Base-by-base conservation (phyloP, 2,888 invertebrate species). In the Dasysyrphus albostriatus region DNA sequence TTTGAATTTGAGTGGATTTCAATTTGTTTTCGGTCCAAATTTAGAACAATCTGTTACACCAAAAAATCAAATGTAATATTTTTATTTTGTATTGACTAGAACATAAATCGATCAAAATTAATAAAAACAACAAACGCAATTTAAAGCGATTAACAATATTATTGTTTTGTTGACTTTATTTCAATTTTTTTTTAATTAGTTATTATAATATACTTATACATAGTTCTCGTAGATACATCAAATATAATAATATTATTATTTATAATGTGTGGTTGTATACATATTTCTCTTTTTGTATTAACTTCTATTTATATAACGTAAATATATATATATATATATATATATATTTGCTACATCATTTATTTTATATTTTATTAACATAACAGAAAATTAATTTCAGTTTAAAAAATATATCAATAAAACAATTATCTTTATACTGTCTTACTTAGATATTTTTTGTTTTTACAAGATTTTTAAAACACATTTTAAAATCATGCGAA, bases 71-170 rank as follows among this genome's bases (percentile, higher is more conserved):
- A n/a, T n/a, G n/a, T n/a, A n/a, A n/a, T n/a, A n/a, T n/a, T n/a
- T n/a, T n/a, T n/a, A n/a, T n/a, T n/a, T n/a, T n/a, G n/a, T n/a
- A n/a, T n/a, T n/a, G n/a, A 42, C 42, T 14, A 12, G 3, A 39
- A 39, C 5, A 5, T n/a, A 0, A 42, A 16, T 47, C n/a, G n/a
- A 47, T 16, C 10, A 1, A 12, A 24, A 10, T 49, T 10, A 10
- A 49, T 24, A 24, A 56, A 58, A 39, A 24, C 29, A 69, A 61
- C 3, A 44, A n/a, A 12, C 42, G 49, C 14, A 8, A 12, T 6
- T 19, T 72, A 69, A 83, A 84, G 83, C 83, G 80, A 80, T 37
- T 84, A 84, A 84, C 83, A 84, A 79, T 75, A 67, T 67, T 61
- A 78, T 80, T 59, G 65, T 61, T 85, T 69, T 81, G 24, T 54